Percentiles rank a stretch among this genome's conserved stretches.
Evolutionary conservation across 2,888 invertebrate species (phyloP).

Genomic region (Nephrocerus scutellatus): DNA sequence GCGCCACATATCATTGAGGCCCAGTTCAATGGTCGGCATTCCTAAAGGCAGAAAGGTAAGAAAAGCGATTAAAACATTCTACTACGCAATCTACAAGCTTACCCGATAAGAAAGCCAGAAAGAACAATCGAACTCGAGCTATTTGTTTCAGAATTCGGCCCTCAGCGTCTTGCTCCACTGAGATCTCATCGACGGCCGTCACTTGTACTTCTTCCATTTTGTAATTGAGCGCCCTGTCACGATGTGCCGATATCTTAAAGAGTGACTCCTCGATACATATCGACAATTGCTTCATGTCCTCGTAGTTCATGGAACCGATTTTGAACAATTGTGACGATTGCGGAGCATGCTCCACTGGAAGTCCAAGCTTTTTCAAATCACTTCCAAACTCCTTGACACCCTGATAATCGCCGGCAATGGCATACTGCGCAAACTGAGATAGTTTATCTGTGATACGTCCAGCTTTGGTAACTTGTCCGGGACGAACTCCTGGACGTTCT

Average conservation of each 20-base stretch:
- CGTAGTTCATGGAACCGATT: slow-evolving; percentile 81
- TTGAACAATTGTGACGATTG: slow-evolving; percentile 94
- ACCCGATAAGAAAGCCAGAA: slow-evolving; percentile 91
- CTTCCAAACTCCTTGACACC: slow-evolving; percentile 91
- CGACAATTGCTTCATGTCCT: slow-evolving; percentile 89
- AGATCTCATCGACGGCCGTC: slow-evolving; percentile 86
- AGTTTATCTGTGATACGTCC: slow-evolving; percentile 84
- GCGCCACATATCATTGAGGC: slow-evolving; percentile 94
- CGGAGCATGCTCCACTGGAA: slow-evolving; percentile 96
- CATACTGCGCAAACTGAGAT: slow-evolving; percentile 89
- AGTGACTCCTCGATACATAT: slow-evolving; percentile 87
- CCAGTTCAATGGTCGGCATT: slow-evolving; percentile 94
- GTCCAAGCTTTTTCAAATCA: slow-evolving; percentile 84
- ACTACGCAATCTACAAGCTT: slow-evolving; percentile 20
- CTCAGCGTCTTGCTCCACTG: slow-evolving; percentile 79
- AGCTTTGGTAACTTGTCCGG: slow-evolving; percentile 90
- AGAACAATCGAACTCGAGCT: slow-evolving; percentile 90
- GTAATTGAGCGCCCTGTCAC: slow-evolving; percentile 83
- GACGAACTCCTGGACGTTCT: slow-evolving; percentile 92
- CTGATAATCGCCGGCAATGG: slow-evolving; percentile 88
- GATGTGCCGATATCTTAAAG: slow-evolving; percentile 74
- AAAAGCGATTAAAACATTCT: not conserved
- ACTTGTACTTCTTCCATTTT: slow-evolving; percentile 96
- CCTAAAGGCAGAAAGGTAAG: slow-evolving; percentile 49
- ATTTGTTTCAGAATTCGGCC: slow-evolving; percentile 84